phyloP scores from a whole-genome alignment of 2,888 invertebrate species.

The Pemphredon lugubris region DNA sequence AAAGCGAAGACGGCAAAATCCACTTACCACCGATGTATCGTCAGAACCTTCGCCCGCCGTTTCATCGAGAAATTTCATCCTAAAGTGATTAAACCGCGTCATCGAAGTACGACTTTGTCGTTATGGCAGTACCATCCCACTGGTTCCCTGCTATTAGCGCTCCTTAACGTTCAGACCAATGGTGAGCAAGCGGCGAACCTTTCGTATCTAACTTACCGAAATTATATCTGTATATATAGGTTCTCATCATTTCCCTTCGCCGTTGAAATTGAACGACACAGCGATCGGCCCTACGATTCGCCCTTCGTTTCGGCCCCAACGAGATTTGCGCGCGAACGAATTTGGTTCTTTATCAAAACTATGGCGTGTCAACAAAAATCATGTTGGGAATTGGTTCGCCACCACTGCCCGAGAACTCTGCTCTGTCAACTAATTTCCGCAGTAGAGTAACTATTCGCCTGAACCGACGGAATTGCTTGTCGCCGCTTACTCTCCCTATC shows the following conservation, averaged over 20 bases:
- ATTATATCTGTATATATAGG: no score
- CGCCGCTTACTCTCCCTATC: neutral
- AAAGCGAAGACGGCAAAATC: slow-evolving; percentile 55
- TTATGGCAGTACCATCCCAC: slow-evolving; percentile 18
- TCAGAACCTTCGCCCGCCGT: slow-evolving; percentile 30
- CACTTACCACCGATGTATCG: slow-evolving; percentile 55
- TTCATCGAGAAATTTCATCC: slow-evolving; percentile 56
- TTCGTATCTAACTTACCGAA: no score
- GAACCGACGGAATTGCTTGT: slow-evolving; percentile 31
- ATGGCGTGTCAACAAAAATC: no score
- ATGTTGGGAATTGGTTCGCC: no score
- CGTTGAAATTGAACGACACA: no score
- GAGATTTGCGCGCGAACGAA: no score
- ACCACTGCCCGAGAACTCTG: no score
- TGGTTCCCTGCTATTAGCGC: slow-evolving; percentile 45
- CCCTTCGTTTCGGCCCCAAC: no score
- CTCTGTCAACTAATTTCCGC: slow-evolving; percentile 43
- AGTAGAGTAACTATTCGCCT: slow-evolving; percentile 44
- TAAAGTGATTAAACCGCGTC: slow-evolving; percentile 60
- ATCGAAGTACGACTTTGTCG: slow-evolving; percentile 54
- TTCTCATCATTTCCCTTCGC: no score
- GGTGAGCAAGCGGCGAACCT: no score
- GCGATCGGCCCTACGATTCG: no score
- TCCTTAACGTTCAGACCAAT: slow-evolving; percentile 29
- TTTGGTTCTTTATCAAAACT: no score